Percentiles rank a stretch among this genome's conserved stretches.
Conservation (phyloP, 2,797 vertebrate species). For the Tachyglossus aculeatus region DNA sequence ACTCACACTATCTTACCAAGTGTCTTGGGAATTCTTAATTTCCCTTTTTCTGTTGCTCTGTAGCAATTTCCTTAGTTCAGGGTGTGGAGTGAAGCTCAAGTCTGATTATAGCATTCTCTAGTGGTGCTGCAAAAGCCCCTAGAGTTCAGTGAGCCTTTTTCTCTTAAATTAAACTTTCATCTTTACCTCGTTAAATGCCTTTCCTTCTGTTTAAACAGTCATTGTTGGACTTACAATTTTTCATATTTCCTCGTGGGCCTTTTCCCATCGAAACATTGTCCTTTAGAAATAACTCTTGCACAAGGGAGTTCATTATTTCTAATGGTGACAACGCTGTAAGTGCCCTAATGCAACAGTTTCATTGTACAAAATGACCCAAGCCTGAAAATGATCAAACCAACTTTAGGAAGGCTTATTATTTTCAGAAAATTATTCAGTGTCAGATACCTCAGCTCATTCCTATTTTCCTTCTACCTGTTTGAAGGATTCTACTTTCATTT, state of each 20-base stretch:
- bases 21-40: conserved; percentile 6
- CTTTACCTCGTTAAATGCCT: conserved; percentile 50
- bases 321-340: background rate
- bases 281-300: conserved; percentile 23
- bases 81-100: conserved; percentile 17
- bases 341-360: background rate
- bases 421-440: background rate
- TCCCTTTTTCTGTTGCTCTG: background rate
- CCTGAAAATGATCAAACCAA: background rate
- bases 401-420: conserved; percentile 5
- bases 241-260: background rate
- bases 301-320: conserved; percentile 40
- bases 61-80: background rate
- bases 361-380: background rate
- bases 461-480: conserved; percentile 13
- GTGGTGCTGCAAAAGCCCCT: background rate
- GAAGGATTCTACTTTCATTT: background rate
- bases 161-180: conserved; percentile 43
- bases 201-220: conserved; percentile 45
- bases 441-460: background rate
- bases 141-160: conserved; percentile 45
- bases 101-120: background rate
- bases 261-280: conserved; percentile 17
- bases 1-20: background rate
- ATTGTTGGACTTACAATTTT: conserved; percentile 6